Evolutionary conservation across 2,797 vertebrate species (phyloP), one percentile per base, ranked within the genome.

Genomic region (Sebastes ruberrimus): DNA sequence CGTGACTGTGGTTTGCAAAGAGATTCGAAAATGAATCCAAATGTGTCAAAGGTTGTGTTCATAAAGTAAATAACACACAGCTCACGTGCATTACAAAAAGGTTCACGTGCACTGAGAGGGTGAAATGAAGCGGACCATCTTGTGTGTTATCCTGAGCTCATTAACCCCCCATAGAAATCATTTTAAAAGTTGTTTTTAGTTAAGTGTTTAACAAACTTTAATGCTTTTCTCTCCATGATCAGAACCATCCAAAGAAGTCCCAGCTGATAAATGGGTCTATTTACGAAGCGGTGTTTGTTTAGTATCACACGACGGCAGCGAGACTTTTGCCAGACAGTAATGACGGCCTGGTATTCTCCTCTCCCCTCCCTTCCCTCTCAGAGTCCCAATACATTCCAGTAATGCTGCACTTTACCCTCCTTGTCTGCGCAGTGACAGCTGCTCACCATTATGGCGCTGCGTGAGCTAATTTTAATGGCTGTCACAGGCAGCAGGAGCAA

Each of bases 391-490:
- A 81, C 88, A 90, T 94, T 95, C 87, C 84, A 91, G 87, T 86
- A 86, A 88, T 86, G 81, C 90, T 89, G 90, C 91, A 92, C 93
- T 94, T 94, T 90, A 88, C 84, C 90, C 80, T 82, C 82, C 82
- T 84, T 85, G 90, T 86, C 84, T 82, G 46, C 35, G 55, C 91
- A 83, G 89, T 93, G 94, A 95, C 95, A 95, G 95, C 94, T 95
- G 95, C 90, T 92, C 86, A 90, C 88, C 88, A 92, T 94, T 92
- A 94, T 78, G 88, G 90, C 90, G 71, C 92, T 74, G 86, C 85
- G 71, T 86, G 90, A 88, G 93, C 93, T 95, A 93, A 94, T 94
- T 94, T 95, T 95, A 94, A 92, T 92, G 86, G 74, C 86, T 86
- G 89, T 92, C 90, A 90, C 89, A 90, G 88, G 89, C 93, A 85